Conservation (phyloP, 2,797 vertebrate genomes). For the Eulemur coronatus region DNA sequence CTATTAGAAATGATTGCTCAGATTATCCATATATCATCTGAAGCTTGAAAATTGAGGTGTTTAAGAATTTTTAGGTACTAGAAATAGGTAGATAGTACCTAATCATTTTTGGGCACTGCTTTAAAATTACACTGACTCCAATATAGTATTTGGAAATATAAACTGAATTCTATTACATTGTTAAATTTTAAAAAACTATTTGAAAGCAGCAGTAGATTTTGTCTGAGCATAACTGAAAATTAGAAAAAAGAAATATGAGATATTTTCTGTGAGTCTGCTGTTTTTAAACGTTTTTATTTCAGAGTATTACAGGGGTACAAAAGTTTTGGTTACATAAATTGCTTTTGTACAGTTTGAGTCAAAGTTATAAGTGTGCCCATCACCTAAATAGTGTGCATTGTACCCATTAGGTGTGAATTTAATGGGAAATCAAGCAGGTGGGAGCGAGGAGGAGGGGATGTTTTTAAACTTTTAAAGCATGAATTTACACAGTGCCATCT, state of each 20-base stretch:
- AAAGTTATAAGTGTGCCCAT: too few relatives aligned
- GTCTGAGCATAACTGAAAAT: background rate
- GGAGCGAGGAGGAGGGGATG: background rate
- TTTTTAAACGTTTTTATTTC: conserved; percentile 35
- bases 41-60: background rate
- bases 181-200: conserved; percentile 20
- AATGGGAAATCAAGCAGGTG: too few relatives aligned
- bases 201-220: conserved; percentile 36
- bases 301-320: too few relatives aligned
- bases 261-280: conserved; percentile 43
- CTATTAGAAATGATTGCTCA: background rate
- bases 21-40: background rate
- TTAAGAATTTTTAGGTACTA: conserved; percentile 1
- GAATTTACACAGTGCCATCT: conserved; percentile 15
- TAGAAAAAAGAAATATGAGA: conserved; percentile 26
- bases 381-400: too few relatives aligned
- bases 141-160: conserved; percentile 24
- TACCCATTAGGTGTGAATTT: too few relatives aligned
- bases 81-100: background rate
- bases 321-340: too few relatives aligned
- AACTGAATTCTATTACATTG: conserved; percentile 21
- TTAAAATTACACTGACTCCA: conserved; percentile 1
- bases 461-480: conserved; percentile 4
- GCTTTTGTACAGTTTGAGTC: too few relatives aligned
- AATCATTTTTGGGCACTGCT: conserved; percentile 4